These are phyloP conservation scores for Lynx canadensis DNA, from an alignment of 2,113 vertebrate genomes.

Conservation along the genomic window DNA sequence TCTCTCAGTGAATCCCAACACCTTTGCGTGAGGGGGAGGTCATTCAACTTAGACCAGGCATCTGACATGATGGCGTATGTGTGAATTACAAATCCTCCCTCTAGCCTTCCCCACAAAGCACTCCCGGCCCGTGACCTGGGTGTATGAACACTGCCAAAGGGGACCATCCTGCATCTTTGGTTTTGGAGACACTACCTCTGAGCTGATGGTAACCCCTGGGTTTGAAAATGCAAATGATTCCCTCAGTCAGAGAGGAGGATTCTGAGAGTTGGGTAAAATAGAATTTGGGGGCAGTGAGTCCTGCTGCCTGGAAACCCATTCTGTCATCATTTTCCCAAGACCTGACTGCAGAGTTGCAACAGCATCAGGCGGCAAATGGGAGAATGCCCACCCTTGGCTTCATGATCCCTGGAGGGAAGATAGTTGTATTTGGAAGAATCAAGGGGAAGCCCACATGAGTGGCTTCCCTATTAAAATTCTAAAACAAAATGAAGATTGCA, in stretches of 20 bases:
- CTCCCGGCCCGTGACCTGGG: neutral
- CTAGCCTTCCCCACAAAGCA: neutral
- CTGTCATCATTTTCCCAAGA: fast-evolving
- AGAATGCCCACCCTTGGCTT: no score
- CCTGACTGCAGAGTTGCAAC: neutral
- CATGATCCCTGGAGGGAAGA: fast-evolving
- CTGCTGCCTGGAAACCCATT: neutral
- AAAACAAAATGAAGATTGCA: neutral
- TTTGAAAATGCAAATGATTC: neutral
- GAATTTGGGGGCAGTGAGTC: neutral
- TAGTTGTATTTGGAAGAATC: fast-evolving
- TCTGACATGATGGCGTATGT: neutral
- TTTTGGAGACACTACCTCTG: neutral
- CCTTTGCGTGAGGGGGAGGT: fast-evolving
- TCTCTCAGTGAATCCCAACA: neutral
- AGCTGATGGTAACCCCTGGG: neutral
- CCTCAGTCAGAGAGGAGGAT: neutral
- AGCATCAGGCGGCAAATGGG: neutral
- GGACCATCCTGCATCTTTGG: fast-evolving
- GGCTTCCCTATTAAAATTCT: neutral
- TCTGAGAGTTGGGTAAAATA: neutral
- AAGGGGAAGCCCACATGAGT: fast-evolving
- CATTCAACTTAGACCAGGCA: neutral
- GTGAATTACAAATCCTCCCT: neutral
- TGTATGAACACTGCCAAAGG: no score